Evolutionary conservation across 37 sponge, comb jelly and placozoan genomes (phyloP).

Genomic region (Bolinopsis microptera): DNA sequence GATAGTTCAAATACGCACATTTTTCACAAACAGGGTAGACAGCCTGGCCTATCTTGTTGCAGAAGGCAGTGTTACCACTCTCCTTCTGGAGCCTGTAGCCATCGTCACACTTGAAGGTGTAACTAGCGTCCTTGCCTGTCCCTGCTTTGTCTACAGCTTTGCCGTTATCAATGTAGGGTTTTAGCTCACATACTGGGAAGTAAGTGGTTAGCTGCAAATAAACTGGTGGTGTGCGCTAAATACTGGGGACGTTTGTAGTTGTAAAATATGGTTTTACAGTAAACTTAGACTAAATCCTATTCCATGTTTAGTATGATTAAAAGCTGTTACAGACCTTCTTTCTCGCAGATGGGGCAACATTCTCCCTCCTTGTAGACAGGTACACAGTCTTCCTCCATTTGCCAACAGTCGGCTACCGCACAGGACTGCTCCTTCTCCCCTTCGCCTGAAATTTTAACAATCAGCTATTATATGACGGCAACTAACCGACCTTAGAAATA

Average conservation of each 20-base stretch:
- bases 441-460: not conserved
- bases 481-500: no score
- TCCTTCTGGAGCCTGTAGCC: not conserved
- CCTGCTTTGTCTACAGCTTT: not conserved
- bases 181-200: not conserved
- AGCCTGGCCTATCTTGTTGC: not conserved
- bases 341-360: not conserved
- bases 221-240: no score
- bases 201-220: no score
- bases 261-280: no score
- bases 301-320: no score
- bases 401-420: not conserved
- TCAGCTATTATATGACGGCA: no score
- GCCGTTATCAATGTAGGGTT: not conserved
- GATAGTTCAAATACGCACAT: not conserved
- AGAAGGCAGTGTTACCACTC: not conserved
- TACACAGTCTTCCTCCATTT: not conserved
- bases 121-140: not conserved
- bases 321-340: no score
- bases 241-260: no score
- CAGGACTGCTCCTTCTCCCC: not conserved
- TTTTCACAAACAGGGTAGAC: not conserved
- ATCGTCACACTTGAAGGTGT: not conserved
- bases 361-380: not conserved
- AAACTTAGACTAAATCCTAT: no score